Evolutionary conservation across 2,888 invertebrate genomes (phyloP), one percentile per base, ranked within the genome.

Genomic region (Dorcus hopei): DNA sequence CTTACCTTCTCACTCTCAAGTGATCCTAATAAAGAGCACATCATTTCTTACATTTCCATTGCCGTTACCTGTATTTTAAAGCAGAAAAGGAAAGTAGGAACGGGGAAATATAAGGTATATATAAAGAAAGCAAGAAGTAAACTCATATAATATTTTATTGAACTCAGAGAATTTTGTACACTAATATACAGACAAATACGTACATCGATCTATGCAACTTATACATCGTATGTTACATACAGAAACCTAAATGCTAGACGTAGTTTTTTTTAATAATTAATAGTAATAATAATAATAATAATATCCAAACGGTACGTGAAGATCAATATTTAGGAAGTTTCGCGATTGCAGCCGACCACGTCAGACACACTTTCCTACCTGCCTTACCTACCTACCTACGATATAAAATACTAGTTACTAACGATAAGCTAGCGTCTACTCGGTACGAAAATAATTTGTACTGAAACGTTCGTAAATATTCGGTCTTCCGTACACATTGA

Each of bases 101-200:
- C 14, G 2, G 19, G 19, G 19, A 2, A 19, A 14, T 14, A 14
- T 14, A 14, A 2, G 2, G 2, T 19, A 19, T 19, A 19, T 19
- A 19, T 7, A 33, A 33, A 33, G 3, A 33, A 33, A 6, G 7
- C 5, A 6, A 33, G 3, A 1, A 33, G 0, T 33, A 33, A 33
- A 33, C 26, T 33, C 26, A 33, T 33, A 33, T 33, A 33, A 33
- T 33, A 33, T 33, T 19, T 33, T 33, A 33, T 33, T 33, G 26
- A 33, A 71, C 67, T 68, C 69, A 71, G 72, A 69, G 63, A 69
- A 73, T 66, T 72, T 74, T 74, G 72, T 74, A 74, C 74, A 74
- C 69, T 73, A 74, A 71, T 72, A 69, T 73, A 74, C 72, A 73
- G 67, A 72, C 69, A 71, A 47, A 53, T 38, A 49, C 41, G 50